phyloP scores from a whole-genome alignment of 2,888 invertebrate species.

The Catotricha subobsoleta region DNA sequence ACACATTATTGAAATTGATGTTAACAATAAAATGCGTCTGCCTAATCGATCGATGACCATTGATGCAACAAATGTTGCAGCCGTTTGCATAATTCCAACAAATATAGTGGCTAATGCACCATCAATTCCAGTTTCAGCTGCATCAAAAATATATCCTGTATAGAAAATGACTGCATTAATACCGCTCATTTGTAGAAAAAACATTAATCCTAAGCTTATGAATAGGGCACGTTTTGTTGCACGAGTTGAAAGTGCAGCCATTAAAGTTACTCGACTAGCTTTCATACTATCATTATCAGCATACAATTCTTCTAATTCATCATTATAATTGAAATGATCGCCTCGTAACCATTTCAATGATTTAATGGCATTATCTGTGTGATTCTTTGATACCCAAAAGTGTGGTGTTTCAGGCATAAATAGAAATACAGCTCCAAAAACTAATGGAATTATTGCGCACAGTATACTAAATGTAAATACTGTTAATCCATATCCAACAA shows the following conservation, averaged over 20 bases:
- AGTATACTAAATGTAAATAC: conserved; percentile 23
- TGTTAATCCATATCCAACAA: conserved; percentile 32
- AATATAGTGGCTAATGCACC: conserved; percentile 51
- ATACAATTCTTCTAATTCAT: conserved; percentile 44
- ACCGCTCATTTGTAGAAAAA: conserved; percentile 75
- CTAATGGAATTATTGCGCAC: conserved; percentile 32
- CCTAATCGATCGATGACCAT: conserved; percentile 66
- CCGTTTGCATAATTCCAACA: conserved; percentile 63
- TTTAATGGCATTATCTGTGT: conserved; percentile 44
- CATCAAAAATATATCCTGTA: conserved; percentile 48
- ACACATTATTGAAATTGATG: conserved; percentile 54
- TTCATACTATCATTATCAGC: conserved; percentile 33
- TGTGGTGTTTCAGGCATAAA: conserved; percentile 80
- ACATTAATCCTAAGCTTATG: conserved; percentile 64
- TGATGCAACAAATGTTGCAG: conserved; percentile 46
- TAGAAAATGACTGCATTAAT: conserved; percentile 74
- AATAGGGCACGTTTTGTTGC: conserved; percentile 43
- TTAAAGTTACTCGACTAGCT: conserved; percentile 36
- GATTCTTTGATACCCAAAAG: conserved; percentile 45
- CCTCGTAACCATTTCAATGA: conserved; percentile 60
- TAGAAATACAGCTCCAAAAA: conserved; percentile 52
- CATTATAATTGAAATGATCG: conserved; percentile 41
- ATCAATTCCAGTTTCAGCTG: conserved; percentile 30
- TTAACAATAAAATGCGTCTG: conserved; percentile 52
- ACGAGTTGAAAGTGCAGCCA: conserved; percentile 37